Conservation (phyloP, 2,888 invertebrate genomes). For the Luperina nickerlii region DNA sequence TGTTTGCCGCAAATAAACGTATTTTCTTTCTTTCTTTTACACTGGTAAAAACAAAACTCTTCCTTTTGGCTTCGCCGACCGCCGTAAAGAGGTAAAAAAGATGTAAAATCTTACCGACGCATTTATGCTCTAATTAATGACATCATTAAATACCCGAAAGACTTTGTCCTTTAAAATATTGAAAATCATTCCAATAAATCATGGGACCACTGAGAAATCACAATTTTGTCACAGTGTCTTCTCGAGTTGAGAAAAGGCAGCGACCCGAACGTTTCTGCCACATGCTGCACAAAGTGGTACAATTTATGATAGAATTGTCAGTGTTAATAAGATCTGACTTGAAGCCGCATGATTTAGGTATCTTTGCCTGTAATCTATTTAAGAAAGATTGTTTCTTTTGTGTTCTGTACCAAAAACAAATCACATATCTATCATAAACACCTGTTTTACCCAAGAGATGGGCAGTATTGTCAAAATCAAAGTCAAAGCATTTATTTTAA, state of each 20-base stretch:
- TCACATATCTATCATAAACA: background rate
- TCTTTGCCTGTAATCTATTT: slow-evolving; percentile 12
- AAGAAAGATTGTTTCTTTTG: background rate
- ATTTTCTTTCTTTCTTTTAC: too few relatives aligned
- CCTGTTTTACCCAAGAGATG: background rate
- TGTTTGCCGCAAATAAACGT: too few relatives aligned
- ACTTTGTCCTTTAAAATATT: slow-evolving; percentile 38
- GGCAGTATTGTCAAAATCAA: background rate
- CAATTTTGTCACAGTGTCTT: slow-evolving; percentile 53
- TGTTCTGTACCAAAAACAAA: background rate
- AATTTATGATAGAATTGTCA: slow-evolving; percentile 51
- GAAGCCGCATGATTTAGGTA: slow-evolving; percentile 42
- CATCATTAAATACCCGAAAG: slow-evolving; percentile 8
- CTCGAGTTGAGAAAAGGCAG: slow-evolving; percentile 44
- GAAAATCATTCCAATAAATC: slow-evolving; percentile 41
- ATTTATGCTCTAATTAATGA: slow-evolving; percentile 3
- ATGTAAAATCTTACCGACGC: background rate
- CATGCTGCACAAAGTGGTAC: slow-evolving; percentile 54
- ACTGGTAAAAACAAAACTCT: background rate
- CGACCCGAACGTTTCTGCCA: slow-evolving; percentile 49
- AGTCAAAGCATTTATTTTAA: too few relatives aligned
- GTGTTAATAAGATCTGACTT: slow-evolving; percentile 45
- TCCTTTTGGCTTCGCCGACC: background rate
- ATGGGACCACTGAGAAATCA: slow-evolving; percentile 44
- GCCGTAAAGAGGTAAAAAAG: background rate